Percentiles rank a stretch among this genome's conserved stretches.
phyloP scores from a whole-genome alignment of 1,140 invertebrate genomes.

The Andrena cerasifolii region DNA sequence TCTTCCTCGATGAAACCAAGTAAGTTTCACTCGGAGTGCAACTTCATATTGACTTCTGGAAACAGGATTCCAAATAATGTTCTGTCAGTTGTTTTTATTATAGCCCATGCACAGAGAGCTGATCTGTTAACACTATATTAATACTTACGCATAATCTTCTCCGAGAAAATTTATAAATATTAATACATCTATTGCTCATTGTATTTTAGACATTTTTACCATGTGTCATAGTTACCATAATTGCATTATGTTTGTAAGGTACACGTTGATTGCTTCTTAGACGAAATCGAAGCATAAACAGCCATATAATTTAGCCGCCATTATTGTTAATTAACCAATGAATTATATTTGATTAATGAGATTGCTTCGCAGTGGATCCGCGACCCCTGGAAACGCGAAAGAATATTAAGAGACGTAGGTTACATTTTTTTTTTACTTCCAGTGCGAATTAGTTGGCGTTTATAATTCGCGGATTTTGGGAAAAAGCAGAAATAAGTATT shows the following conservation, averaged over 20 bases:
- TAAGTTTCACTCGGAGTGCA: constrained; percentile 82
- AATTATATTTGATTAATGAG: not conserved
- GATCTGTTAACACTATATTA: constrained; percentile 22
- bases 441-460: too few relatives aligned
- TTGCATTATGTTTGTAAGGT: too few relatives aligned
- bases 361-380: constrained; percentile 1
- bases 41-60: constrained; percentile 1
- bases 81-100: constrained; percentile 14
- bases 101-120: constrained; percentile 15
- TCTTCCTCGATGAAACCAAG: constrained; percentile 95
- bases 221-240: too few relatives aligned
- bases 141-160: not conserved
- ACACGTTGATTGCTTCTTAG: not conserved
- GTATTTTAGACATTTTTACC: not conserved
- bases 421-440: not conserved
- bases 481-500: not conserved
- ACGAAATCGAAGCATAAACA: not conserved
- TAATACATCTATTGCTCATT: not conserved
- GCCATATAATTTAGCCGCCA: not conserved
- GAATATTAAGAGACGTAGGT: not conserved
- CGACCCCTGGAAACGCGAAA: constrained; percentile 27
- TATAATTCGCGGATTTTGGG: not conserved
- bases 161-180: not conserved
- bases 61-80: constrained; percentile 21
- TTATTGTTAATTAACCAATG: not conserved